Conservation (phyloP, 2,113 vertebrate species). For the Otocyon megalotis region DNA sequence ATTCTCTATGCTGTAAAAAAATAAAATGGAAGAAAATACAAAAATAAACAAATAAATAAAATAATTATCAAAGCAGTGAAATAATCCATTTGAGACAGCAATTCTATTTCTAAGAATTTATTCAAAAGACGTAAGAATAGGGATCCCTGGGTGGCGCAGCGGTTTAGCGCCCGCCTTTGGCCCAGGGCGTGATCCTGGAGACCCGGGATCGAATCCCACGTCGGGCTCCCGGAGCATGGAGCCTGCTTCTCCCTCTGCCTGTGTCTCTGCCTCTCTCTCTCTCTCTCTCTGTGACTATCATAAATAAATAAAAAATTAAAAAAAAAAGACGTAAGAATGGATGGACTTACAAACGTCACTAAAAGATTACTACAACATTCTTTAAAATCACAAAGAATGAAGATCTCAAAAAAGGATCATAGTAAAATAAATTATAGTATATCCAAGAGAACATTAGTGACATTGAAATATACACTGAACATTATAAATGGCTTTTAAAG, state of each 20-base stretch:
- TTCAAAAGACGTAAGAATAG: background rate
- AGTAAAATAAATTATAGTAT: slow-evolving; percentile 4
- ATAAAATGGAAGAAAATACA: too few relatives aligned
- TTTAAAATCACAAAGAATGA: background rate
- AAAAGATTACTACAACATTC: background rate
- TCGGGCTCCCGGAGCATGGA: too few relatives aligned
- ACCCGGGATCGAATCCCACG: too few relatives aligned
- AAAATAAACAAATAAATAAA: background rate
- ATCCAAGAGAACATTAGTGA: background rate
- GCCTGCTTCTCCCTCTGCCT: too few relatives aligned
- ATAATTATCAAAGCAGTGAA: background rate
- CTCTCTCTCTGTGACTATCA: too few relatives aligned
- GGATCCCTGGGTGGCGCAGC: too few relatives aligned
- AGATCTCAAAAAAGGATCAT: background rate
- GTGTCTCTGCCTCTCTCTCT: too few relatives aligned
- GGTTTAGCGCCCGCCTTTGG: too few relatives aligned
- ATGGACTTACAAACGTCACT: background rate
- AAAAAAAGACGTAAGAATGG: background rate
- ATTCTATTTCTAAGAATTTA: background rate
- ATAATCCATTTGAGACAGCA: background rate
- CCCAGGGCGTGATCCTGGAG: too few relatives aligned
- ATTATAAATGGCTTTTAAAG: background rate
- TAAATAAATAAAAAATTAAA: too few relatives aligned
- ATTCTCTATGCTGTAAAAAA: too few relatives aligned
- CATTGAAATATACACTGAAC: background rate